Percentiles rank a stretch among this genome's conserved stretches.
Evolutionary conservation across 2,888 invertebrate species (phyloP).

Genomic region (Hofmannophila pseudospretella): DNA sequence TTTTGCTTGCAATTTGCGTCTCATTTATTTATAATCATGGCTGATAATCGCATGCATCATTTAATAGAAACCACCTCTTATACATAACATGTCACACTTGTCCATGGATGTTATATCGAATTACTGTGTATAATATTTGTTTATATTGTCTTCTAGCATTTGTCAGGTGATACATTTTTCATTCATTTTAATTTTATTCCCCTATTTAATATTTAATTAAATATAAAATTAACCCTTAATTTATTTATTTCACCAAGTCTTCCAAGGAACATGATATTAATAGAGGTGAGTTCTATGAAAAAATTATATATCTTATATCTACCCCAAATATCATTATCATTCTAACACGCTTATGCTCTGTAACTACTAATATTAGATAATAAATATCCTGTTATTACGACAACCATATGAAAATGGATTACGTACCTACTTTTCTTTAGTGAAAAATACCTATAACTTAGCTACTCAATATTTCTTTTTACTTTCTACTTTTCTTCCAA

Average conservation of each 20-base stretch:
- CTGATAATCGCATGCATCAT: slow-evolving; percentile 52
- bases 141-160: slow-evolving; percentile 76
- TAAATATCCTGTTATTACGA: slow-evolving; percentile 3
- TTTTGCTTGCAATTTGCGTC: slow-evolving; percentile 53
- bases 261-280: slow-evolving; percentile 33
- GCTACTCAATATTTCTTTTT: too few species aligned
- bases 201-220: slow-evolving; percentile 10
- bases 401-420: slow-evolving; percentile 7
- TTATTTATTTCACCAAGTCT: slow-evolving; percentile 25
- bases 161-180: slow-evolving; percentile 80
- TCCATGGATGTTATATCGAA: slow-evolving; percentile 64
- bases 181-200: slow-evolving; percentile 15
- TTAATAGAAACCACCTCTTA: slow-evolving; percentile 66
- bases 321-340: slow-evolving; percentile 25
- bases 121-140: slow-evolving; percentile 19
- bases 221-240: slow-evolving; percentile 6
- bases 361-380: slow-evolving; percentile 23
- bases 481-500: too few species aligned
- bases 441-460: not conserved
- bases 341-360: slow-evolving; percentile 33
- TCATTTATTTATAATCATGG: slow-evolving; percentile 25
- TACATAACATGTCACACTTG: slow-evolving; percentile 59
- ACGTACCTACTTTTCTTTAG: not conserved
- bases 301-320: slow-evolving; percentile 22
- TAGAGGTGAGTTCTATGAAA: slow-evolving; percentile 71